A percentile compares a stretch with the other conserved stretches of the same genome.
These are phyloP conservation scores for Myotis pilosus DNA, from an alignment of 2,797 vertebrate genomes.

Conservation along the genomic window DNA sequence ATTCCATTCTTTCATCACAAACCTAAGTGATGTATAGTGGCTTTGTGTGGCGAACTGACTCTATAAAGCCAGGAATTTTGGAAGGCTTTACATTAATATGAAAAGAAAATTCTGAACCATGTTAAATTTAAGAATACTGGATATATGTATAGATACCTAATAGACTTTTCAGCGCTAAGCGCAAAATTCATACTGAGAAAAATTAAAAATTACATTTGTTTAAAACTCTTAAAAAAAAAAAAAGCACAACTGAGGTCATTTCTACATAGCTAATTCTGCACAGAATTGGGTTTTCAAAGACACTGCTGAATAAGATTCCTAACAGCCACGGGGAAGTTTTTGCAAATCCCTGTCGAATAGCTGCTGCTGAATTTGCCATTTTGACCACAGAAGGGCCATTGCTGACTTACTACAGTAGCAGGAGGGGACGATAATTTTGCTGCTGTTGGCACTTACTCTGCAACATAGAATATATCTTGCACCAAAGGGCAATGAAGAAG, in stretches of 20 bases:
- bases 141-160: neutral
- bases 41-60: conserved; percentile 71
- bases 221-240: neutral
- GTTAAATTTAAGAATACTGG: conserved; percentile 44
- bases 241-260: conserved; percentile 54
- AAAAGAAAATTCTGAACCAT: conserved; percentile 63
- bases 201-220: conserved; percentile 45
- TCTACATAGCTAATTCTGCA: conserved; percentile 63
- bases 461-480: conserved; percentile 65
- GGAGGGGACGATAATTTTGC: conserved; percentile 75
- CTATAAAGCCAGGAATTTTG: conserved; percentile 55
- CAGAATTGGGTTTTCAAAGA: conserved; percentile 73
- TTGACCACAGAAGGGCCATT: conserved; percentile 76
- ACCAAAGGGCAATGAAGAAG: conserved; percentile 74
- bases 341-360: conserved; percentile 74
- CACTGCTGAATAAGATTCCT: conserved; percentile 79
- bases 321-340: conserved; percentile 72
- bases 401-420: conserved; percentile 75
- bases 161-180: neutral
- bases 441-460: conserved; percentile 74
- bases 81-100: conserved; percentile 50
- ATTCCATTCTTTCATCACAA: conserved; percentile 69
- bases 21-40: conserved; percentile 70
- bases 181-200: conserved; percentile 45
- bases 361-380: conserved; percentile 80